Percentiles rank a stretch among this genome's conserved stretches.
These are phyloP conservation scores for Turritopsis dohrnii DNA, from an alignment of 30 jellyfish, hydroid and myxozoan species.

Conservation along the genomic window DNA sequence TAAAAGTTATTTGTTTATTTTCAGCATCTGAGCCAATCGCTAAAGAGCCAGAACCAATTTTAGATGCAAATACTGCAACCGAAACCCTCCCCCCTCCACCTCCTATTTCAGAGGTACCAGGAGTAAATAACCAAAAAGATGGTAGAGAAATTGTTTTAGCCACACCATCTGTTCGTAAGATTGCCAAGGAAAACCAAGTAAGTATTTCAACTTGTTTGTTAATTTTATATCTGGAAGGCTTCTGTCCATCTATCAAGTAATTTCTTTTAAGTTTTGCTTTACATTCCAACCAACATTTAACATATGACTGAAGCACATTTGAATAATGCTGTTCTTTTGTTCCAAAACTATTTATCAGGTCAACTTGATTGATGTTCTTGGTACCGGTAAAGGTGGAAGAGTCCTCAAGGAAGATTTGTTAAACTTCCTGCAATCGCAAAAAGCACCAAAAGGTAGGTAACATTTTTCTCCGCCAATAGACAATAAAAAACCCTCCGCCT, in stretches of 20 bases:
- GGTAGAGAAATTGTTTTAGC: slow-evolving; percentile 41
- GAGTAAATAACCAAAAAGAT: neutral
- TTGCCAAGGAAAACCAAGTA: slow-evolving; percentile 90
- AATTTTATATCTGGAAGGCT: neutral
- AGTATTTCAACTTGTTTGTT: neutral
- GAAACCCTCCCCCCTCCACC: slow-evolving; percentile 49
- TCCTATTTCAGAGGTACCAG: slow-evolving; percentile 11
- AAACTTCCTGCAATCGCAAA: slow-evolving; percentile 11
- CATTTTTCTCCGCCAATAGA: too few species aligned
- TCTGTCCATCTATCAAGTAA: too few species aligned
- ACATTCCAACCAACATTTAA: neutral
- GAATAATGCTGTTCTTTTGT: neutral
- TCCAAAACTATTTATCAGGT: slow-evolving; percentile 36
- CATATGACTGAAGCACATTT: neutral
- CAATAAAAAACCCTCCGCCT: too few species aligned
- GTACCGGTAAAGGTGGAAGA: slow-evolving; percentile 82
- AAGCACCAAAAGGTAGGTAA: neutral
- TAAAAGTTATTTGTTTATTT: neutral
- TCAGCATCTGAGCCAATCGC: slow-evolving; percentile 22
- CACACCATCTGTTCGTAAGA: slow-evolving; percentile 91
- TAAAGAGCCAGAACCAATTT: slow-evolving; percentile 39
- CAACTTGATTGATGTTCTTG: slow-evolving; percentile 58
- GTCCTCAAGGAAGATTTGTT: slow-evolving; percentile 79
- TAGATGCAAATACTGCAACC: slow-evolving; percentile 12
- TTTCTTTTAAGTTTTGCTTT: too few species aligned